Evolutionary conservation across 2,888 invertebrate species (phyloP).

Genomic region (Drepanosiphum platanoidis): DNA sequence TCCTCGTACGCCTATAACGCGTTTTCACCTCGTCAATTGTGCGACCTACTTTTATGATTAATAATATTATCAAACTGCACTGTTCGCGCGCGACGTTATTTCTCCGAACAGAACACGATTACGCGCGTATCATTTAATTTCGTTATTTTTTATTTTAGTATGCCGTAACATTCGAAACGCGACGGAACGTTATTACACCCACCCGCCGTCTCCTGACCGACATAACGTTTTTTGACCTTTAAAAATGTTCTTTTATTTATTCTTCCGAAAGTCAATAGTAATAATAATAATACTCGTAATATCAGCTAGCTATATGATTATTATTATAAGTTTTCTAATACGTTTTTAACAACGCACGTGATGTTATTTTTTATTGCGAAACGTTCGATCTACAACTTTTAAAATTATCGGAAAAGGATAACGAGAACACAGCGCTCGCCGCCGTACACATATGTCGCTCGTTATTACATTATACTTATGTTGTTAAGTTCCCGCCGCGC

Average conservation of each 20-base stretch:
- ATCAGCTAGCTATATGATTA: neutral
- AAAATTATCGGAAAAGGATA: neutral
- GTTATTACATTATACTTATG: neutral
- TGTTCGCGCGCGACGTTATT: no score
- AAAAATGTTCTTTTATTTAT: slow-evolving; percentile 7
- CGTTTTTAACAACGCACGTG: neutral
- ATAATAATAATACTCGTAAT: no score
- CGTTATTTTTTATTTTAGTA: neutral
- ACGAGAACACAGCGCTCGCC: neutral
- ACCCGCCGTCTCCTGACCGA: neutral
- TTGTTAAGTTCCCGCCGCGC: no score
- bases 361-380: neutral
- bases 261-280: slow-evolving; percentile 12
- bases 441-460: neutral
- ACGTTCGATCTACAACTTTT: neutral
- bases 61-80: no score
- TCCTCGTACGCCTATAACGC: no score
- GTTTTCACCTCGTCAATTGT: no score
- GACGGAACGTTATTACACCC: no score
- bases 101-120: no score
- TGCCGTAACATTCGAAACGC: neutral
- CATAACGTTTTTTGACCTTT: neutral
- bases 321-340: slow-evolving; percentile 15
- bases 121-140: neutral
- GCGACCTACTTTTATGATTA: no score